Conservation (phyloP, 2,888 invertebrate genomes). For the Conistra vaccinii region DNA sequence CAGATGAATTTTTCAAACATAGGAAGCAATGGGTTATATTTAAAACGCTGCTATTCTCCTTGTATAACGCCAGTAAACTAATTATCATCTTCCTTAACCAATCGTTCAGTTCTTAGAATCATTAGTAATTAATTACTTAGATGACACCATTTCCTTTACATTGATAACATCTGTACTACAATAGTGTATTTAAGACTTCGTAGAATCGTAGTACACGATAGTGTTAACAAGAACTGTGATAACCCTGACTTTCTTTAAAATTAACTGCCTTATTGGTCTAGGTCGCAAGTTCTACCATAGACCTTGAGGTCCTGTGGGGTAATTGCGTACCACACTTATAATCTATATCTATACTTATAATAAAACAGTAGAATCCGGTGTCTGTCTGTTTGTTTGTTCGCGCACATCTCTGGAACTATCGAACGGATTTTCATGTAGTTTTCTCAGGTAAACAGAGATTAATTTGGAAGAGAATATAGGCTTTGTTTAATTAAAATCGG, state of each 20-base stretch:
- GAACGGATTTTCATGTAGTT: no score
- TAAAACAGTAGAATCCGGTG: no score
- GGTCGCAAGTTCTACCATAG: background rate
- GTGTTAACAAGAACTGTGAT: conserved; percentile 31
- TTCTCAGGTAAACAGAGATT: no score
- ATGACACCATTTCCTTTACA: conserved; percentile 38
- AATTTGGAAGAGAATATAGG: no score
- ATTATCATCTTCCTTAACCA: background rate
- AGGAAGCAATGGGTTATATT: no score
- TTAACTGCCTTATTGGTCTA: conserved; percentile 24
- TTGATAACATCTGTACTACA: conserved; percentile 24
- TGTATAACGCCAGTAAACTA: background rate
- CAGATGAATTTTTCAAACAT: no score
- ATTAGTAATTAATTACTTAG: conserved; percentile 19
- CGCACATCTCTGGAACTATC: no score
- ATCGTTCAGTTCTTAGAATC: conserved; percentile 26
- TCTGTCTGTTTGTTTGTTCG: no score
- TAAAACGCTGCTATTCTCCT: no score
- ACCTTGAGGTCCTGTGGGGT: background rate
- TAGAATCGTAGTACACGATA: conserved; percentile 50
- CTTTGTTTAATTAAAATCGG: no score
- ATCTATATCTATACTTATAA: no score
- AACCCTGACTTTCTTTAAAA: conserved; percentile 38
- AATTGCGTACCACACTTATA: no score
- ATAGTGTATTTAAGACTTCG: conserved; percentile 23